Evolutionary conservation across 2,113 vertebrate genomes (phyloP).

Genomic region (Meleagris gallopavo): DNA sequence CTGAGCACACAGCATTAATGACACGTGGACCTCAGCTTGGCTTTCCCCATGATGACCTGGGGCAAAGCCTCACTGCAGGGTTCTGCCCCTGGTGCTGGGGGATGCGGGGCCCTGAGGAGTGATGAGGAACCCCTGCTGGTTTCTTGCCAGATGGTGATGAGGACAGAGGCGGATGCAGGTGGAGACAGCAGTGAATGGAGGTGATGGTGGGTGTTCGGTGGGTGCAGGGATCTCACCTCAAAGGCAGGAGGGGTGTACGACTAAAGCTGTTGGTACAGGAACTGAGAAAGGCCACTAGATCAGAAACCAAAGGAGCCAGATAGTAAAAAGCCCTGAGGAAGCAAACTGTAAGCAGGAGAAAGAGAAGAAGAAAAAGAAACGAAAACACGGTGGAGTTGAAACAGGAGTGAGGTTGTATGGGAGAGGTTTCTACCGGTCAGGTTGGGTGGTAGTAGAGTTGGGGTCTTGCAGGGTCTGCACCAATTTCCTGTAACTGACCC

Average conservation of each 20-base stretch:
- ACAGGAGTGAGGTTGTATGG: constrained; percentile 9
- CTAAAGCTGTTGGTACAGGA: constrained; percentile 94
- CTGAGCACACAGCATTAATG: not conserved
- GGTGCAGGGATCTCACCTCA: constrained; percentile 88
- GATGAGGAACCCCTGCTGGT: not conserved
- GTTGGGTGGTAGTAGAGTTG: not conserved
- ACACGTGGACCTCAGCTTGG: not conserved
- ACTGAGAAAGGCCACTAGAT: constrained; percentile 99
- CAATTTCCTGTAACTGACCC: not conserved
- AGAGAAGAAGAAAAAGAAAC: constrained; percentile 69
- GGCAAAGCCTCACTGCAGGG: not conserved
- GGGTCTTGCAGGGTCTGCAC: not conserved
- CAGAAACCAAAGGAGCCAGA: constrained; percentile 99
- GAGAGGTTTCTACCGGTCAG: constrained; percentile 55
- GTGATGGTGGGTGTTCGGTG: constrained; percentile 3
- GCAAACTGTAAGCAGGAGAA: constrained; percentile 94
- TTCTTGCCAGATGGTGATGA: constrained; percentile 1
- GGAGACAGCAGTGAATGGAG: constrained; percentile 46
- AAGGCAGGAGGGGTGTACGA: constrained; percentile 98
- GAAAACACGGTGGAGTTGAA: constrained; percentile 75
- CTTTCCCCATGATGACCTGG: not conserved
- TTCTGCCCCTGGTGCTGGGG: not conserved
- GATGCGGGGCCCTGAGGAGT: not conserved
- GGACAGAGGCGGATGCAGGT: not conserved
- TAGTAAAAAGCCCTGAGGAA: constrained; percentile 99